Percentiles rank a stretch among this genome's conserved stretches.
Conservation (phyloP, 2,888 invertebrate species). For the Oxytorus armatus region DNA sequence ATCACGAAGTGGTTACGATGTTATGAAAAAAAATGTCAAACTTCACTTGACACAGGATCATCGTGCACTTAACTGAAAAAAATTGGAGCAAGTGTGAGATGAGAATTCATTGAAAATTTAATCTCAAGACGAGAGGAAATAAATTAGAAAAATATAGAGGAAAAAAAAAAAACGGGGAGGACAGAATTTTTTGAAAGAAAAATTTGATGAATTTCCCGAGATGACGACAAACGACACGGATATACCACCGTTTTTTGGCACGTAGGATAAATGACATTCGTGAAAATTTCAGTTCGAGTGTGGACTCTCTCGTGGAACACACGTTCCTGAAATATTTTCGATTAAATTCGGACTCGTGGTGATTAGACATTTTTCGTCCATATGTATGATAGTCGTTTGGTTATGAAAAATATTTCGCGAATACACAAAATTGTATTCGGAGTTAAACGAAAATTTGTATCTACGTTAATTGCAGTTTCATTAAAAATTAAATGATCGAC, state of each 20-base stretch:
- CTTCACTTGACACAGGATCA: neutral
- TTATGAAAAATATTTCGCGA: slow-evolving; percentile 2
- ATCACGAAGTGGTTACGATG: no score
- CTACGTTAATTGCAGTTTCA: neutral
- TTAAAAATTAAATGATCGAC: slow-evolving; percentile 7
- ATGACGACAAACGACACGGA: slow-evolving; percentile 44
- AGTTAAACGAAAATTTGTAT: neutral
- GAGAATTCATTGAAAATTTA: neutral
- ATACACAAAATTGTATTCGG: neutral
- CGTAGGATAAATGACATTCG: slow-evolving; percentile 18
- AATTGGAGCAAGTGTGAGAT: neutral
- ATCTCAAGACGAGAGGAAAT: neutral
- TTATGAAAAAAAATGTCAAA: neutral
- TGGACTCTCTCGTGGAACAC: neutral
- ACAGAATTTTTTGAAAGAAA: neutral
- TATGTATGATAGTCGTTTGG: neutral
- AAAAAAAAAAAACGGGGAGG: neutral
- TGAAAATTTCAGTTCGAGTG: neutral
- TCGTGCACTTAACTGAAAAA: neutral
- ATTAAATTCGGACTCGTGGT: slow-evolving; percentile 2
- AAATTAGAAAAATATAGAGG: neutral
- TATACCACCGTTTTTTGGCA: slow-evolving; percentile 45
- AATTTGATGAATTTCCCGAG: slow-evolving; percentile 6
- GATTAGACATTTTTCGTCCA: neutral
- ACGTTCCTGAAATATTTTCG: neutral